A percentile compares a stretch with the other conserved stretches of the same genome.
Conservation (phyloP, 92 coral and sea anemone species). For the Pocillopora grandis region DNA sequence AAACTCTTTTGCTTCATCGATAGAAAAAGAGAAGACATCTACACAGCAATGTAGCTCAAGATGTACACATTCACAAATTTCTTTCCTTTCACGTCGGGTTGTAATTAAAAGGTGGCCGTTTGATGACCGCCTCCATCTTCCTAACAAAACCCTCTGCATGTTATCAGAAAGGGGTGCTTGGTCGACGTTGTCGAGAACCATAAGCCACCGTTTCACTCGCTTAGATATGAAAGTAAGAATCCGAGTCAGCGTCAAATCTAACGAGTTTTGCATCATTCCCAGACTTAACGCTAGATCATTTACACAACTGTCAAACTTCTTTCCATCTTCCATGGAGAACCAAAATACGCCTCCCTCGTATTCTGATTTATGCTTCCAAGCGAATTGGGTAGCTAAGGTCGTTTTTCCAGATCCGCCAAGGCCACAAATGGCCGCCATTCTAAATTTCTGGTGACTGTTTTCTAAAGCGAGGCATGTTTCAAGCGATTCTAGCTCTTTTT, state of each 20-base stretch:
- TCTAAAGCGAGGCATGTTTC: slow-evolving; percentile 21
- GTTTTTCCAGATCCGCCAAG: slow-evolving; percentile 55
- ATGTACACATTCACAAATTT: slow-evolving; percentile 41
- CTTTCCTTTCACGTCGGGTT: slow-evolving; percentile 70
- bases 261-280: slow-evolving; percentile 50
- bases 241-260: slow-evolving; percentile 47
- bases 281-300: slow-evolving; percentile 59
- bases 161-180: slow-evolving; percentile 38
- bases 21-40: slow-evolving; percentile 37
- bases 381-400: slow-evolving; percentile 35
- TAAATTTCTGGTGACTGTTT: neutral
- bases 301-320: slow-evolving; percentile 52
- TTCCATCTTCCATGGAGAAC: slow-evolving; percentile 74
- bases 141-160: slow-evolving; percentile 32
- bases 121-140: slow-evolving; percentile 35
- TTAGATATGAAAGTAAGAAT: slow-evolving; percentile 49
- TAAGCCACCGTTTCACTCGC: slow-evolving; percentile 54
- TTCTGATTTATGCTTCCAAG: slow-evolving; percentile 19
- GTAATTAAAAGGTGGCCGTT: slow-evolving; percentile 72
- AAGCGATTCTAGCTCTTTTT: slow-evolving; percentile 11
- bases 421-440: slow-evolving; percentile 30
- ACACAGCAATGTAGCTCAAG: slow-evolving; percentile 44
- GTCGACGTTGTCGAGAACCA: slow-evolving; percentile 76
- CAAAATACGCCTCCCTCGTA: slow-evolving; percentile 82
- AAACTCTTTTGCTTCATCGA: slow-evolving; percentile 55